phyloP scores from a whole-genome alignment of 2,888 invertebrate species.

The Phortica okadai region DNA sequence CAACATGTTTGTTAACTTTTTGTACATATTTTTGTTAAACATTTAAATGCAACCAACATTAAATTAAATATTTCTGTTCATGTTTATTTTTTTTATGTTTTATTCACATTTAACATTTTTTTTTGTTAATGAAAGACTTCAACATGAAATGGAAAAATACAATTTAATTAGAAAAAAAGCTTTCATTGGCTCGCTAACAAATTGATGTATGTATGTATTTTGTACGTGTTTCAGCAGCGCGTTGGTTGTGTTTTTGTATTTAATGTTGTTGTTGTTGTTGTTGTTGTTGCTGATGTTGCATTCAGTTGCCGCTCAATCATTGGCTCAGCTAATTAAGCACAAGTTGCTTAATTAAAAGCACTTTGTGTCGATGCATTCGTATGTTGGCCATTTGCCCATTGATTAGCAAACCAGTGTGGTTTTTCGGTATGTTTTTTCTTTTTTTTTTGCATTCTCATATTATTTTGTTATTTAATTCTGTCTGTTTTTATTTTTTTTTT shows the following conservation, averaged over 20 bases:
- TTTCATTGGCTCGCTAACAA: neutral
- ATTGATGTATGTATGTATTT: neutral
- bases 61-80: neutral
- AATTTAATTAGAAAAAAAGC: slow-evolving; percentile 26
- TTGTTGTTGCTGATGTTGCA: slow-evolving; percentile 43
- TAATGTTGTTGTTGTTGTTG: slow-evolving; percentile 18
- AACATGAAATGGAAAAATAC: neutral
- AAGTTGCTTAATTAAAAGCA: slow-evolving; percentile 19
- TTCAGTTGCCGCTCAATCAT: neutral
- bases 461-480: neutral
- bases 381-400: neutral
- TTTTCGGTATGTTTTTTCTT: neutral
- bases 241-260: neutral
- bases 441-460: neutral
- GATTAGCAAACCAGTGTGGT: neutral
- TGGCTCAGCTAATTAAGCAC: slow-evolving; percentile 21
- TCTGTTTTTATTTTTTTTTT: neutral
- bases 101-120: neutral
- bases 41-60: neutral
- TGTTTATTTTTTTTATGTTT: neutral
- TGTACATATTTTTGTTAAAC: neutral
- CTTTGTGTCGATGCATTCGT: neutral
- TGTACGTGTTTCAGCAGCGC: neutral
- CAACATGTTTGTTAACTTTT: neutral
- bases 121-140: neutral